Base-by-base conservation (phyloP, 2,888 invertebrate genomes). In the Watsonalla cultraria region DNA sequence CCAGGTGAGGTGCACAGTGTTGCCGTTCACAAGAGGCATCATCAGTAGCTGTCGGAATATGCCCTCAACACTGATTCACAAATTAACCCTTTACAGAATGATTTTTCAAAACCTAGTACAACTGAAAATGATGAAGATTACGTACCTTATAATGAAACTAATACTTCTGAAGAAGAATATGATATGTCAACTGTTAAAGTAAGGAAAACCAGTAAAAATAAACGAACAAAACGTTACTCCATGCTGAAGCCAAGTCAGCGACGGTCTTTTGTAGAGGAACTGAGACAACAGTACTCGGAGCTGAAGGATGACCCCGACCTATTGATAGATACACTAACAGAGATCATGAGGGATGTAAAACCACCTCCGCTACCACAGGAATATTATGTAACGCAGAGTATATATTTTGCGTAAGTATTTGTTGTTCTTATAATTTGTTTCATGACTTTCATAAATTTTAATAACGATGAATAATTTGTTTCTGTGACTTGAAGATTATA, bases 191-290 rank as follows among this genome's bases (percentile, higher is more conserved):
- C 15, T 42, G 51, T 14, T 24, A 55, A 39, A 51, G 37, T 13
- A 33, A 54, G 7, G 4, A 37, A 49, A 6, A 33, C 48, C 0
- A 42, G 47, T 9, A 5, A 15, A 34, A 35, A 13, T 0, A 35
- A 13, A 33, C 54, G 55, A 5, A 56, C 34, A 46, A 54, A 56
- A 8, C 60, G 69, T 33, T 59, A 62, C 42, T 47, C 65, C 13
- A 69, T 67, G 66, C 53, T 70, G 33, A 63, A 61, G 37, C 70
- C 72, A 0, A 61, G 63, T 35, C 68, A 74, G 45, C 63, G 64
- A 42, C 64, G 54, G n/a, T 86, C 85, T 2, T 84, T 80, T 71
- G 78, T 89, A 4, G 65, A 73, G 1, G 75, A 85, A 51, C 58
- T 88, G 7, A 66, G 68, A 15, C 64, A 78, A 14, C 54, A 73